Evolutionary conservation across 2,888 invertebrate species (phyloP).

Genomic region (Leucoma salicis): DNA sequence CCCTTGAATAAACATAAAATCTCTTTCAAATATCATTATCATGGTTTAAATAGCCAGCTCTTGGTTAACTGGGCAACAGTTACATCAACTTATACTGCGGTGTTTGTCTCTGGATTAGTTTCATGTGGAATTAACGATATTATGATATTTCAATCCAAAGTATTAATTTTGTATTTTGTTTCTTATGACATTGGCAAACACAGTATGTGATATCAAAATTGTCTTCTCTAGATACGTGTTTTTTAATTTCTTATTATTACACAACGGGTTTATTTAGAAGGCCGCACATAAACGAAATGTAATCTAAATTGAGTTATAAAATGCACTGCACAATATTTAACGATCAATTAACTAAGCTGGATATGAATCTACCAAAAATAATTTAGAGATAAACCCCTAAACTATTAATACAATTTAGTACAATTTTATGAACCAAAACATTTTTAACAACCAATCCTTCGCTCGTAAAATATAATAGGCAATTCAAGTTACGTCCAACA

Average conservation of each 20-base stretch:
- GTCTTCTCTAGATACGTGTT: too few relatives aligned
- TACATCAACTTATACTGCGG: slow-evolving; percentile 4
- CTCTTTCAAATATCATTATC: slow-evolving; percentile 20
- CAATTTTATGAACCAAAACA: slow-evolving; percentile 15
- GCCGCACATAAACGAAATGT: too few relatives aligned
- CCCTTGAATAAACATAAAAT: slow-evolving; percentile 19
- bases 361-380: neutral
- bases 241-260: too few relatives aligned
- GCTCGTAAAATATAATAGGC: slow-evolving; percentile 27
- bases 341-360: neutral
- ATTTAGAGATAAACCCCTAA: slow-evolving; percentile 3
- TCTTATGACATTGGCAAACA: too few relatives aligned
- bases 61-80: slow-evolving; percentile 11
- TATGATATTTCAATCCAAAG: too few relatives aligned
- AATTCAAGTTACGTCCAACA: slow-evolving; percentile 28
- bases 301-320: too few relatives aligned
- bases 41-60: slow-evolving; percentile 16
- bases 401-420: slow-evolving; percentile 9
- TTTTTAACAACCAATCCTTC: slow-evolving; percentile 14
- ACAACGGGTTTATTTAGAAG: too few relatives aligned
- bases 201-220: too few relatives aligned
- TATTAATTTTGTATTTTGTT: too few relatives aligned
- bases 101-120: slow-evolving; percentile 13
- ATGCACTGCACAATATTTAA: neutral
- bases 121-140: slow-evolving; percentile 13